Evolutionary conservation across 2,888 invertebrate species (phyloP).

Genomic region (Ichneumoninae sp.): DNA sequence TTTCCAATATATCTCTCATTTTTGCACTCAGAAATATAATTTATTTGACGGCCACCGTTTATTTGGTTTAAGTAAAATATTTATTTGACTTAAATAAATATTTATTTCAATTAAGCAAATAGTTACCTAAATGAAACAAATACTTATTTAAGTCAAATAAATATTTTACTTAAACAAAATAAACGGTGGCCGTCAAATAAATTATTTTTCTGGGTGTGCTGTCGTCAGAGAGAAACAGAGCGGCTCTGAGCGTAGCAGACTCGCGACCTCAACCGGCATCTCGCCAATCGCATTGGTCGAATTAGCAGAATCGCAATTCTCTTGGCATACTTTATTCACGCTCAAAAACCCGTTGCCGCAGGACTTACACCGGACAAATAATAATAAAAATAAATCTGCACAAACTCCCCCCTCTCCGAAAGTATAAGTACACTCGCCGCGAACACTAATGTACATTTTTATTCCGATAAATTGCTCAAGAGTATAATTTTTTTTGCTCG

Average conservation of each 20-base stretch:
- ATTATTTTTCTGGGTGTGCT: not conserved
- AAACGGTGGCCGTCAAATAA: no score
- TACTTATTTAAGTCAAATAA: no score
- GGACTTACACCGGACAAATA: not conserved
- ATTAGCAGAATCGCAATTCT: not conserved
- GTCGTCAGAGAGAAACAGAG: constrained; percentile 18
- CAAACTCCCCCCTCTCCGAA: constrained; percentile 27
- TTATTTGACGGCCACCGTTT: no score
- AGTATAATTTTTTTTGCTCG: constrained; percentile 33
- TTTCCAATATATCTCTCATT: not conserved
- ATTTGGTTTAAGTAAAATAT: no score
- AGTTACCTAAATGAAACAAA: no score
- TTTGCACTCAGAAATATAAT: no score
- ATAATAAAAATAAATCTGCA: constrained; percentile 5
- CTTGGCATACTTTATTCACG: constrained; percentile 49
- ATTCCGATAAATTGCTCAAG: constrained; percentile 64
- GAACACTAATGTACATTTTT: constrained; percentile 32
- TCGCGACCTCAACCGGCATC: constrained; percentile 23
- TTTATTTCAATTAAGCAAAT: no score
- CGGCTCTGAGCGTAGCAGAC: constrained; percentile 13
- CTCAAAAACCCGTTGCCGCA: constrained; percentile 11
- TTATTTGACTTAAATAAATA: no score
- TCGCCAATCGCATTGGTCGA: constrained; percentile 20
- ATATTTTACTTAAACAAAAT: no score
- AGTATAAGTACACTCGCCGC: constrained; percentile 10